A percentile compares a stretch with the other conserved stretches of the same genome.
Evolutionary conservation across 2,888 invertebrate genomes (phyloP).

Genomic region (Xanthorhoe designata): DNA sequence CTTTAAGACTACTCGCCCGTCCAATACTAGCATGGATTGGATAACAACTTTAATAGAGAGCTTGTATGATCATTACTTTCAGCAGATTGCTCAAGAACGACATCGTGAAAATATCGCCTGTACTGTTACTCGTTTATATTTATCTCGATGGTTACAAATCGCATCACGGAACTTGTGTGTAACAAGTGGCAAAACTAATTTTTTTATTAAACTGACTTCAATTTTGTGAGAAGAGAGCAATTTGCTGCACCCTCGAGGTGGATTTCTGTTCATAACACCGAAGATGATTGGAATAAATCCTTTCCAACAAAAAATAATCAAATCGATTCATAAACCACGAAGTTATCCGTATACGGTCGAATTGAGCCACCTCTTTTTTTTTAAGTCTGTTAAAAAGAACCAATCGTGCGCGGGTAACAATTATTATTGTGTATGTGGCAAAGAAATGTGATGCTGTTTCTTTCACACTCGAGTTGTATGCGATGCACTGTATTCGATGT

Average conservation of each 20-base stretch:
- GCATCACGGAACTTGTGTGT: conserved; percentile 5
- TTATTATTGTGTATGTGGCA: background rate
- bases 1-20: background rate
- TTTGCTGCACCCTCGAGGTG: too few species aligned
- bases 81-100: background rate
- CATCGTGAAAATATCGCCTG: background rate
- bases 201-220: too few species aligned
- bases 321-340: too few species aligned
- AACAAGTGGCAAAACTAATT: too few species aligned
- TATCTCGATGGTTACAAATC: conserved; percentile 15
- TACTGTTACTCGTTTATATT: background rate
- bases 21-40: background rate
- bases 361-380: too few species aligned
- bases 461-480: conserved; percentile 13
- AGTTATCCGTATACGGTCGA: too few species aligned
- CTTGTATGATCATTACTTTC: background rate
- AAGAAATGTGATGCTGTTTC: background rate
- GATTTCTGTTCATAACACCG: too few species aligned
- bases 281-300: too few species aligned
- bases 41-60: background rate
- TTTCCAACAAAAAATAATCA: too few species aligned
- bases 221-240: too few species aligned
- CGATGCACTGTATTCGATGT: conserved; percentile 15
- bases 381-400: too few species aligned
- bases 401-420: background rate